A percentile compares a stretch with the other conserved stretches of the same genome.
Conservation (phyloP, 2,888 invertebrate species). For the Tipula unca region DNA sequence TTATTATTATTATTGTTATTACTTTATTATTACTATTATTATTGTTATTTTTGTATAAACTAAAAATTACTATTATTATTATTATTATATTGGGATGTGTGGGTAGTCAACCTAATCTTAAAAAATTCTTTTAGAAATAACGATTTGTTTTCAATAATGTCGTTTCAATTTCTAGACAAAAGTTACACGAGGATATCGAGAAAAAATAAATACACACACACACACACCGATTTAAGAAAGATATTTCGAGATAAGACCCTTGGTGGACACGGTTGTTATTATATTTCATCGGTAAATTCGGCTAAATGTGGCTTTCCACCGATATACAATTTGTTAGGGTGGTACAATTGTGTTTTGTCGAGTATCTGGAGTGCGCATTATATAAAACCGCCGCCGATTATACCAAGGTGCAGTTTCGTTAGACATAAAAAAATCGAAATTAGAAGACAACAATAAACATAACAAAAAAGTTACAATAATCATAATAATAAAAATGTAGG, state of each 20-base stretch:
- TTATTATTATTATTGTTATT: background rate
- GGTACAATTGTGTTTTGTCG: background rate
- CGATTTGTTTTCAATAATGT: slow-evolving; percentile 8
- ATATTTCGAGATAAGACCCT: background rate
- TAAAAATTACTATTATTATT: background rate
- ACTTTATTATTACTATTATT: background rate
- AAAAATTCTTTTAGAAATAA: background rate
- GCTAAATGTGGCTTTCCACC: too few relatives aligned
- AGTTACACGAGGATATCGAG: background rate
- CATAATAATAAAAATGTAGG: slow-evolving; percentile 1
- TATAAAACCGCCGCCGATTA: background rate
- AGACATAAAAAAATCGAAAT: background rate
- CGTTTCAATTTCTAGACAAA: background rate
- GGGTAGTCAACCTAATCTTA: slow-evolving; percentile 14
- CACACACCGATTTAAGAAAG: too few relatives aligned
- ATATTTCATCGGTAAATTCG: background rate
- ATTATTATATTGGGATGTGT: background rate
- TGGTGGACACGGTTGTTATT: background rate
- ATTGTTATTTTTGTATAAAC: background rate
- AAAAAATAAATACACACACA: background rate
- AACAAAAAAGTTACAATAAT: background rate
- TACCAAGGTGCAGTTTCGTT: background rate
- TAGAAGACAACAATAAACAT: background rate
- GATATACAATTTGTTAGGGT: background rate
- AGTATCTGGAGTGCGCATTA: background rate